phyloP scores from a whole-genome alignment of 2,797 vertebrate species.

The Sciurus vulgaris region DNA sequence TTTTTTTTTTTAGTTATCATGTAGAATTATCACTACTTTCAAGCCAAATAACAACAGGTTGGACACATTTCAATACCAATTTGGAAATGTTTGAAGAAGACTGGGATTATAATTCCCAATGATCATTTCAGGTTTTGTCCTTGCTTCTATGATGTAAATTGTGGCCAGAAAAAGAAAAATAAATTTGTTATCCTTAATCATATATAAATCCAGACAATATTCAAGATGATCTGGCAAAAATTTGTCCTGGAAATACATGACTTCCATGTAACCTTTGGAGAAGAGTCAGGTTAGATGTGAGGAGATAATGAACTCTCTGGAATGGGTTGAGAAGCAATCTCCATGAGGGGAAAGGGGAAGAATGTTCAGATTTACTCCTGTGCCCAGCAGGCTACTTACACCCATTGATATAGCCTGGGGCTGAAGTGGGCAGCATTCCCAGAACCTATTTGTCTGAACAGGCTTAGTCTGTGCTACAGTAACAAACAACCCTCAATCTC shows the following conservation, averaged over 20 bases:
- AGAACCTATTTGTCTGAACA: background rate
- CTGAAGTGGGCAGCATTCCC: background rate
- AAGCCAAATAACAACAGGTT: constrained; percentile 57
- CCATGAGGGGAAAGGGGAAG: background rate
- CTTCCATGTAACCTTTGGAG: background rate
- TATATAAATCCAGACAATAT: background rate
- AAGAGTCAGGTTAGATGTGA: background rate
- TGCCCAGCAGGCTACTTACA: background rate
- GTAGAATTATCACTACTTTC: constrained; percentile 1
- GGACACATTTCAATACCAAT: constrained; percentile 18
- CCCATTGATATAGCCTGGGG: background rate
- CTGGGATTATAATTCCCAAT: constrained; percentile 2
- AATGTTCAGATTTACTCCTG: background rate
- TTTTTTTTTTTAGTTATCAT: background rate
- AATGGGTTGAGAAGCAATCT: background rate
- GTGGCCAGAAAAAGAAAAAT: constrained; percentile 16
- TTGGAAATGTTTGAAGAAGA: constrained; percentile 63
- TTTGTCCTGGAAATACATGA: background rate
- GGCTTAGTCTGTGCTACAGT: background rate
- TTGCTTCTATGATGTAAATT: background rate
- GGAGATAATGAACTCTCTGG: background rate
- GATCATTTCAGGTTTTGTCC: constrained; percentile 18
- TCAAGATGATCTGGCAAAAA: background rate
- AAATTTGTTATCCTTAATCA: background rate
- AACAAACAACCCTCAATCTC: background rate